Base-by-base conservation (phyloP, 2,888 invertebrate genomes). In the Amiota communis region DNA sequence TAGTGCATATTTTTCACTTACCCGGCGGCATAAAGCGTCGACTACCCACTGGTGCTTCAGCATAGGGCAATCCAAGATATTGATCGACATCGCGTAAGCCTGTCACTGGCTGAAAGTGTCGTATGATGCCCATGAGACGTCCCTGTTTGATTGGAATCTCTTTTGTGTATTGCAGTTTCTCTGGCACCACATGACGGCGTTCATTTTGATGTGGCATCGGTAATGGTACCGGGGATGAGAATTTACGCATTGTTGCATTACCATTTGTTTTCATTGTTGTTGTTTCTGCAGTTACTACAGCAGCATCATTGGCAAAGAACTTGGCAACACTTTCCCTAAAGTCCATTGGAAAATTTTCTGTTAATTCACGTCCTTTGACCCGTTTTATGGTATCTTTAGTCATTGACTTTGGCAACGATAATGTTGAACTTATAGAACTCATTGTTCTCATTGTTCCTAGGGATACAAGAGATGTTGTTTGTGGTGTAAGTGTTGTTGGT, bases 11-110 rank as follows among this genome's bases (percentile, higher is more conserved):
- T n/a, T n/a, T n/a, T 48, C 2, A 48, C 53, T 87, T 86, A 92
- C 94, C 94, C 78, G 97, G 96, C 49, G 96, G 96, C 93, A 96
- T 95, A 89, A 97, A 97, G 74, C 97, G 92, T 70, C 94, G 91
- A 73, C 91, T 92, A 8, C 93, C 94, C 8, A 93, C 91, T 0
- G 96, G 96, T 11, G 96, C 92, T 51, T 95, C 95, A 6, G 96
- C 96, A 89, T 95, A 96, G 6, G 96, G 96, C 80, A 96, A 92
- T 2, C 96, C 95, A 71, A 94, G 90, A 87, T 93, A 95, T 88
- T 95, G 94, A 87, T 95, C 95, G 76, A 95, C 93, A 47, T 91
- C 90, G 81, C 92, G 92, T 73, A 94, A 87, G 51, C 93, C 92
- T 72, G 92, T 92, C 79, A 92, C 92, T 53, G 92, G 90, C 78